Conservation (phyloP, 2,888 invertebrate species). For the Hesperia comma region DNA sequence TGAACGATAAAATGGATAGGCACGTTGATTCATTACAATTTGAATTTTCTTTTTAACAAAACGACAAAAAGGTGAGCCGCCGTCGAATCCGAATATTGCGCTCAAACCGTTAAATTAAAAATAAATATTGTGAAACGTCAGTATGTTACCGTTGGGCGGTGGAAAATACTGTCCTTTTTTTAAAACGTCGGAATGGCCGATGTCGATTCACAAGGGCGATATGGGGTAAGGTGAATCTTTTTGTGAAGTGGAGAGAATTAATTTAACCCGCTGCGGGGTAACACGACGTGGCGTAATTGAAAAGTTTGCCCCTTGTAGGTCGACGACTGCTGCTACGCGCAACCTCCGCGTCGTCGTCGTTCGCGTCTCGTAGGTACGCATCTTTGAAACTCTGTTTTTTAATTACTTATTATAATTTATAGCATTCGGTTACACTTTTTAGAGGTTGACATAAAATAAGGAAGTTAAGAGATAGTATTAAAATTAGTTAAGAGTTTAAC, state of each 20-base stretch:
- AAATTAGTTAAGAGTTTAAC: too few relatives aligned
- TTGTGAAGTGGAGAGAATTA: constrained; percentile 84
- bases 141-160: constrained; percentile 74
- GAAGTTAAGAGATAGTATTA: too few relatives aligned
- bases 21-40: constrained; percentile 61
- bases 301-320: constrained; percentile 83
- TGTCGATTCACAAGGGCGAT: constrained; percentile 66
- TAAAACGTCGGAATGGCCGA: constrained; percentile 65
- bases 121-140: constrained; percentile 83
- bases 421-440: too few relatives aligned
- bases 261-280: constrained; percentile 85
- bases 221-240: constrained; percentile 80
- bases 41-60: constrained; percentile 67
- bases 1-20: constrained; percentile 39
- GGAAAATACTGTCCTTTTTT: constrained; percentile 68
- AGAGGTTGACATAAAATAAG: too few relatives aligned
- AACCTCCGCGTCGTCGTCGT: constrained; percentile 51
- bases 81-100: constrained; percentile 74
- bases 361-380: constrained; percentile 50
- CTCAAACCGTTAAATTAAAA: constrained; percentile 81
- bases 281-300: constrained; percentile 83
- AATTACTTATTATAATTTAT: too few relatives aligned
- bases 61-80: constrained; percentile 72
- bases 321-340: constrained; percentile 52
- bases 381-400: neutral